Base-by-base conservation (phyloP, 2,888 invertebrate genomes). In the Pyralis farinalis region DNA sequence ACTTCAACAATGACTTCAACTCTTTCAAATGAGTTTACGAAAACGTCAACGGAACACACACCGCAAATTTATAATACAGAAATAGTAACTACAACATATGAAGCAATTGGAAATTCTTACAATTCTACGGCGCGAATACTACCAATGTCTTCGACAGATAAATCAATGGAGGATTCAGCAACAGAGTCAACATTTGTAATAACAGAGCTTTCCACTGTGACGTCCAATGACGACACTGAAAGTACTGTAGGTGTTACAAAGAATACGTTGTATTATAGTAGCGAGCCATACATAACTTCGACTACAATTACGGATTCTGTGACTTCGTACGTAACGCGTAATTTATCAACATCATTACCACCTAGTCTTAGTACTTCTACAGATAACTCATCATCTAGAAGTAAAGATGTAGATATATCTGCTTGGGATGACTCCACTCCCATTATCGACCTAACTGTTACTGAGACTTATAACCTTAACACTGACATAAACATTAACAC, bases 391-490 rank as follows among this genome's bases (percentile, higher is more conserved):
- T 81, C 82, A 7, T 83, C 86, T 38, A 72, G 87, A 49, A 70
- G 75, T 56, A 87, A 86, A 58, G 79, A 82, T 53, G 70, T 80
- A 44, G 85, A 88, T 55, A 87, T 89, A 57, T 70, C 75, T 38
- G 87, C 88, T 47, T 86, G 86, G 83, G 81, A 84, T 49, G 85
- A 88, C 59, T 76, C 75, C 36, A 77, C 78, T 33, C 54, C 66
- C 27, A 55, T 63, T 45, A 67, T 73, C 63, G 81, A 90, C 66
- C 55, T 79, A 50, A 90, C 87, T 49, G 58, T 80, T 43, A 80
- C 77, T 57, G 85, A 86, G 54, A 70, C 67, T 33, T 49, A 52
- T 47, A 59, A 63, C 44, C 49, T 56, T 48, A 65, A 50, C 37
- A 55, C 50, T 49, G 77, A 78, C 61, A 44, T 52, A 40, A 48